Conservation (phyloP, 2,888 invertebrate genomes). For the Xanthia icteritia region DNA sequence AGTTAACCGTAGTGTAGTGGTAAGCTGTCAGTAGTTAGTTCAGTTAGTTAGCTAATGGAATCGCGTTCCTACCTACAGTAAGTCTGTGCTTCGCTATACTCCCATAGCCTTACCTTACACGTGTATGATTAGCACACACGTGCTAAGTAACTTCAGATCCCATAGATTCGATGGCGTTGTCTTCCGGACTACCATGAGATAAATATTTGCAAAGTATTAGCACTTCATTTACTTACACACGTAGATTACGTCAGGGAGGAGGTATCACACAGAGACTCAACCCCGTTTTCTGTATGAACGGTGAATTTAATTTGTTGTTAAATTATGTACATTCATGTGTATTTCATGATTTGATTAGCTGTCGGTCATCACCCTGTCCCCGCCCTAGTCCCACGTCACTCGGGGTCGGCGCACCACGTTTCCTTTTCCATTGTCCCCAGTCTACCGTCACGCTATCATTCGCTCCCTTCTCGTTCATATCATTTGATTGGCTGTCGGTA, state of each 20-base stretch:
- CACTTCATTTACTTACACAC: background rate
- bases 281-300: background rate
- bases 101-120: background rate
- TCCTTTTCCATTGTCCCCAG: too few relatives aligned
- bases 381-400: too few relatives aligned
- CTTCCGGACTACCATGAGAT: background rate
- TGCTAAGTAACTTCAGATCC: background rate
- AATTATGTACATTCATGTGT: background rate
- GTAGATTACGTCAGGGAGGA: background rate
- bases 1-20: too few relatives aligned
- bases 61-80: background rate
- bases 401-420: too few relatives aligned
- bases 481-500: background rate
- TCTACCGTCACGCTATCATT: too few relatives aligned
- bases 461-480: too few relatives aligned
- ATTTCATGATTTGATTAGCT: background rate
- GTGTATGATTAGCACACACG: background rate
- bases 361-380: too few relatives aligned
- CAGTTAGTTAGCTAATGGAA: too few relatives aligned
- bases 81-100: too few relatives aligned
- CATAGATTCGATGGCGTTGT: too few relatives aligned
- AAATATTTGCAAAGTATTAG: constrained; percentile 16
- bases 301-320: background rate
- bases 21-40: too few relatives aligned
- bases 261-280: too few relatives aligned